Percentiles rank a stretch among this genome's conserved stretches.
Conservation (phyloP, 2,113 vertebrate genomes). For the Sciurus niger region DNA sequence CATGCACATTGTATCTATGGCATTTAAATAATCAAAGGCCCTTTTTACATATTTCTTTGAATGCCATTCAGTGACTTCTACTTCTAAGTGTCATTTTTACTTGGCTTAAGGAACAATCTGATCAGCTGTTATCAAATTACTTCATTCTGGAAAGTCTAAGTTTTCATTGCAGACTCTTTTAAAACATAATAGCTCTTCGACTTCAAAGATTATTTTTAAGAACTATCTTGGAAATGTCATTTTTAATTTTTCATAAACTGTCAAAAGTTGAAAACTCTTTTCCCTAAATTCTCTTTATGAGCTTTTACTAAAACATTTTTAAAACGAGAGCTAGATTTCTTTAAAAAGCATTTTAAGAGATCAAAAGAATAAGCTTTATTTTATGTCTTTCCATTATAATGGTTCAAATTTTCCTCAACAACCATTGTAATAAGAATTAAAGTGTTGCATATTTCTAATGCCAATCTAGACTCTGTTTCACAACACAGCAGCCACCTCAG, state of each 20-base stretch:
- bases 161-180: constrained; percentile 68
- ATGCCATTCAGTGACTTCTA: constrained; percentile 25
- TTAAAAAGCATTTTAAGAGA: not conserved
- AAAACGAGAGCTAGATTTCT: not conserved
- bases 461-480: not conserved
- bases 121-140: constrained; percentile 58
- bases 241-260: constrained; percentile 57
- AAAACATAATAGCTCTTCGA: constrained; percentile 67
- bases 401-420: not conserved
- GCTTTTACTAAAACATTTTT: constrained; percentile 54
- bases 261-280: constrained; percentile 69
- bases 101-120: constrained; percentile 42
- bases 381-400: not conserved
- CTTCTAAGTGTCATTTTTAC: constrained; percentile 40
- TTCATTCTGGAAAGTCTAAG: constrained; percentile 73
- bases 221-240: constrained; percentile 66
- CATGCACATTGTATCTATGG: constrained; percentile 58
- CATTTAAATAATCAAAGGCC: constrained; percentile 62
- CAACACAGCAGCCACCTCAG: constrained; percentile 22
- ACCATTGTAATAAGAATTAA: not conserved
- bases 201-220: constrained; percentile 65
- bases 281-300: constrained; percentile 36
- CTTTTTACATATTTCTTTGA: constrained; percentile 58
- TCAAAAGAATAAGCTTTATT: constrained; percentile 15
- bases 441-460: not conserved